Base-by-base conservation (phyloP, 2,888 invertebrate species). In the Sepioteuthis lessoniana region DNA sequence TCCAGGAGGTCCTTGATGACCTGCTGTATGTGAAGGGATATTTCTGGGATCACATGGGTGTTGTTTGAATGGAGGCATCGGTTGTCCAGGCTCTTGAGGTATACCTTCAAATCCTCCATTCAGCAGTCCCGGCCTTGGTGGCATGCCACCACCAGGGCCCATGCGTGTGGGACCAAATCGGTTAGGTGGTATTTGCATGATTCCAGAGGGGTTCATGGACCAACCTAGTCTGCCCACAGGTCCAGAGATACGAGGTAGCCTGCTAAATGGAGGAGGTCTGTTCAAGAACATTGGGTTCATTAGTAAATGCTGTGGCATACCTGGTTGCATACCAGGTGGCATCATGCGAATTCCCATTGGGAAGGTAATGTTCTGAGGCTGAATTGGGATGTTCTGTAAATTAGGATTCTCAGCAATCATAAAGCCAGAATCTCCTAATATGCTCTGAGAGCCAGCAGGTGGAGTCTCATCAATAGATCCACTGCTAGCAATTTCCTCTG, bases 231-330 rank as follows among this genome's bases (percentile, higher is more conserved):
- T 94, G 60, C 94, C 93, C 46, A 93, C 76, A 25, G 94, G 93
- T 25, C 94, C 94, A 35, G 91, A 91, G 38, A 91, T 76, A n/a
- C 93, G 94, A 16, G 95, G 95, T 50, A 95, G 37, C 47, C 94
- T 94, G 4, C 94, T 94, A 91, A 95, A 94, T 42, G 95, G 95
- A 37, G 95, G 95, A 37, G 95, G 96, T 35, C 95, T 95, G 93
- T 95, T 95, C 46, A 96, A 94, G 42, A 96, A 94, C 94, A 96
- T 93, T 19, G 95, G 95, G 90, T 95, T 96, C 93, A 96, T 95
- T 91, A 96, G 94, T 37, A 96, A 42, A 90, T 94, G 96, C 93
- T 96, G 96, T 42, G 94, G 94, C 93, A 95, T 94, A 25, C 95
- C 95, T 50, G 95, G 95, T 16, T 95, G 95, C 91, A 95, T 93